phyloP scores from a whole-genome alignment of 2,888 invertebrate species.

The Drosophila silvestris region DNA sequence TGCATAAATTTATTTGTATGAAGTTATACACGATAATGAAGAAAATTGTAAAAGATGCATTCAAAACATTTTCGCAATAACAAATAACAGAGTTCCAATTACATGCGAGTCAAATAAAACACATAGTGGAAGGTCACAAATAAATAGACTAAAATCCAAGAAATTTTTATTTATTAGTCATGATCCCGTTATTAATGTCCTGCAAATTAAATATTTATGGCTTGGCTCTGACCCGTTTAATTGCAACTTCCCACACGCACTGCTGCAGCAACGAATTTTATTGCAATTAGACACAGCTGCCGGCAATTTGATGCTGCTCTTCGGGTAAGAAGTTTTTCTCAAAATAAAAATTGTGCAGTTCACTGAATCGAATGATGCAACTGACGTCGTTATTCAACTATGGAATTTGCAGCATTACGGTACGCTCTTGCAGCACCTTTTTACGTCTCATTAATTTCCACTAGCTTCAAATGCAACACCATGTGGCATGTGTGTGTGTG shows the following conservation, averaged over 20 bases:
- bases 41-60: background rate
- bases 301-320: background rate
- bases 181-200: constrained; percentile 7
- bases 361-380: constrained; percentile 71
- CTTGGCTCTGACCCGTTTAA: constrained; percentile 4
- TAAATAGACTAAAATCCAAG: background rate
- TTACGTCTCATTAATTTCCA: constrained; percentile 74
- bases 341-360: constrained; percentile 58
- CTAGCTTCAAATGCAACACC: constrained; percentile 36
- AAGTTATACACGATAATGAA: background rate
- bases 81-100: background rate
- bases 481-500: constrained; percentile 14
- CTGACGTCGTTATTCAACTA: constrained; percentile 50
- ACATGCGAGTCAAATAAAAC: background rate
- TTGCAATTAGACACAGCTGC: constrained; percentile 25
- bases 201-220: constrained; percentile 20
- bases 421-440: constrained; percentile 57
- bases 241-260: constrained; percentile 18
- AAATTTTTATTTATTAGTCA: constrained; percentile 9
- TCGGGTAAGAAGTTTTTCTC: constrained; percentile 4
- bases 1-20: background rate
- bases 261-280: constrained; percentile 11
- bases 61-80: background rate
- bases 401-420: constrained; percentile 39
- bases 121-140: background rate